Conservation (phyloP, 1,140 invertebrate genomes). For the Dufourea novaeangliae region DNA sequence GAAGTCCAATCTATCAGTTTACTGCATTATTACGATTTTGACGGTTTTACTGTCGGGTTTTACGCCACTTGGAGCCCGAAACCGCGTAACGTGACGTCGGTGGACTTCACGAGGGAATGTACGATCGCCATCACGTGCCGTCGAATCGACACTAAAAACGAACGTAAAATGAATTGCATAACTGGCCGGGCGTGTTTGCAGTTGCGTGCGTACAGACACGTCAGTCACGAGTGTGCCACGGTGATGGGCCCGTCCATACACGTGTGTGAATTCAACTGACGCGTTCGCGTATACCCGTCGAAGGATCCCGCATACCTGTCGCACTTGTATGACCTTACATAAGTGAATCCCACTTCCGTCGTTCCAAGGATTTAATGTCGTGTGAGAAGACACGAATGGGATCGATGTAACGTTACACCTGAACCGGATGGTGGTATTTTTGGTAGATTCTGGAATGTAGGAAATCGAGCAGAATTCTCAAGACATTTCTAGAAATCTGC, state of each 20-base stretch:
- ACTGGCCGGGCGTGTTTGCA: conserved; percentile 6
- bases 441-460: no score
- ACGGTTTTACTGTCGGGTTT: not conserved
- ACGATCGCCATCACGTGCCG: conserved; percentile 30
- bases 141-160: conserved; percentile 45
- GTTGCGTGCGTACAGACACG: not conserved
- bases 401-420: not conserved
- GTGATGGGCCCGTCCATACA: not conserved
- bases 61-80: not conserved
- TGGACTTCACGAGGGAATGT: not conserved
- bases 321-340: conserved; percentile 36
- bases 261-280: not conserved
- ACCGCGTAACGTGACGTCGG: not conserved
- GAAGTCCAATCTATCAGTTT: conserved; percentile 13
- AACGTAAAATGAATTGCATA: conserved; percentile 61
- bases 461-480: not conserved
- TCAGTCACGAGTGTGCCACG: conserved; percentile 9
- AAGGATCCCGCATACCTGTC: conserved; percentile 44
- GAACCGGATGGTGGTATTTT: not conserved
- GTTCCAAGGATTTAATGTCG: conserved; percentile 34
- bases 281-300: conserved; percentile 20
- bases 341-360: conserved; percentile 51
- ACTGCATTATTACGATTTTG: conserved; percentile 36
- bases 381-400: not conserved
- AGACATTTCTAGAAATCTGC: no score